phyloP scores from a whole-genome alignment of 2,113 vertebrate genomes.

The Pedetes capensis region DNA sequence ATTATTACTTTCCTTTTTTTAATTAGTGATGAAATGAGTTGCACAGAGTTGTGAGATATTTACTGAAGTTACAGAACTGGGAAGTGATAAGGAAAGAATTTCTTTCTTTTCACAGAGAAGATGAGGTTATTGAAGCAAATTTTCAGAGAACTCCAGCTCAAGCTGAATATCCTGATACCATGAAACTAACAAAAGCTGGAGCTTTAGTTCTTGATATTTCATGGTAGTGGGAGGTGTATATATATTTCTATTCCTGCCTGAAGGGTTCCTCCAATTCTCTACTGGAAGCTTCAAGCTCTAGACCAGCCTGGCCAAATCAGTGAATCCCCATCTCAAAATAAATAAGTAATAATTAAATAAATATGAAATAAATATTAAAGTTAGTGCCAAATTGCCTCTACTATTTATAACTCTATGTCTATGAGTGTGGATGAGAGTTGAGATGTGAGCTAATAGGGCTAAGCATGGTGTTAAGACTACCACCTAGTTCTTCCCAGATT shows the following conservation, averaged over 20 bases:
- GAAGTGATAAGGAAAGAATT: background rate
- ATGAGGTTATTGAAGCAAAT: background rate
- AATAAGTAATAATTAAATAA: no score
- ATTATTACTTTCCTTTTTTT: background rate
- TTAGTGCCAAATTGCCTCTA: background rate
- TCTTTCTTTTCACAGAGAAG: background rate
- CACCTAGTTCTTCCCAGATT: background rate
- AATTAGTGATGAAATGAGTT: background rate
- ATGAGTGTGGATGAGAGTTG: background rate
- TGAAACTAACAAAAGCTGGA: background rate
- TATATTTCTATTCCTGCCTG: background rate
- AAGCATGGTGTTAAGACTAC: background rate
- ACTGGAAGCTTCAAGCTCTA: background rate
- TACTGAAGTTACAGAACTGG: background rate
- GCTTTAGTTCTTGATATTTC: background rate
- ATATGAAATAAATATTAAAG: no score
- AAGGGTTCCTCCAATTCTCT: background rate
- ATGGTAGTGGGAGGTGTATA: no score
- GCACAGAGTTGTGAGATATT: background rate
- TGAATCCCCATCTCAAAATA: background rate
- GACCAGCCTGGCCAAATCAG: background rate
- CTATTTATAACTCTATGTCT: background rate
- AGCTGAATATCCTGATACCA: background rate
- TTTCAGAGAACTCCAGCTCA: background rate
- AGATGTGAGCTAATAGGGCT: rapidly evolving